Percentiles rank a stretch among this genome's conserved stretches.
Evolutionary conservation across 2,888 invertebrate species (phyloP).

Genomic region (Drosophila mayaguana): DNA sequence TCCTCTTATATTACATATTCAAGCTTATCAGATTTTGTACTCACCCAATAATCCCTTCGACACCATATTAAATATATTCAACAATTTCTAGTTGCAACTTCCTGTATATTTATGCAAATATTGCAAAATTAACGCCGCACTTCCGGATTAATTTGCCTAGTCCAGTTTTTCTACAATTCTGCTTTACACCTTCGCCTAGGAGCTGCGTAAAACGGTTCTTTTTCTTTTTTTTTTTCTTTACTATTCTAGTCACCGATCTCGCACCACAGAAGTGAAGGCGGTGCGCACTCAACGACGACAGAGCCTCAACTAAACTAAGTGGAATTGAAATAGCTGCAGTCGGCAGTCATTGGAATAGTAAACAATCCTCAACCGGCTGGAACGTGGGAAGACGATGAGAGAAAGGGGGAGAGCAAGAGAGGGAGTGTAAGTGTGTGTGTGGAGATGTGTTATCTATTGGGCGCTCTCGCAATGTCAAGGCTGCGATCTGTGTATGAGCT

Average conservation of each 20-base stretch:
- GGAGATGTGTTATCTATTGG: constrained; percentile 23
- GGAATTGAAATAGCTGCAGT: constrained; percentile 23
- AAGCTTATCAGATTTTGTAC: constrained; percentile 13
- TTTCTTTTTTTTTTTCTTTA: neutral
- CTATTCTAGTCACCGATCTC: constrained; percentile 37
- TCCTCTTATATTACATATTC: too few species aligned
- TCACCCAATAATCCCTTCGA: constrained; percentile 57
- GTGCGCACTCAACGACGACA: constrained; percentile 58
- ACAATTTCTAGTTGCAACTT: constrained; percentile 1
- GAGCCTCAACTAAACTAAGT: constrained; percentile 55
- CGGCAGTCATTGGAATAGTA: constrained; percentile 34
- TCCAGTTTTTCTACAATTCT: constrained; percentile 20
- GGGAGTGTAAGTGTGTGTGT: neutral
- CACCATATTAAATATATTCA: constrained; percentile 46
- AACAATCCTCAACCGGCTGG: constrained; percentile 23
- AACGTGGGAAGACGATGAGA: neutral
- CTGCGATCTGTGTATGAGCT: constrained; percentile 6
- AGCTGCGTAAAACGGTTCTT: constrained; percentile 1
- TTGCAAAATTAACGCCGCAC: constrained; percentile 8
- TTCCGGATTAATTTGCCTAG: constrained; percentile 30
- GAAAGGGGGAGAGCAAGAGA: neutral
- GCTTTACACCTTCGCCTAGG: constrained; percentile 29
- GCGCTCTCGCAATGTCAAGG: constrained; percentile 39
- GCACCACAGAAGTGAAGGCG: constrained; percentile 26
- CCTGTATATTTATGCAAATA: constrained; percentile 25